Conservation (phyloP, 2,888 invertebrate genomes). For the Pinctada fucata region DNA sequence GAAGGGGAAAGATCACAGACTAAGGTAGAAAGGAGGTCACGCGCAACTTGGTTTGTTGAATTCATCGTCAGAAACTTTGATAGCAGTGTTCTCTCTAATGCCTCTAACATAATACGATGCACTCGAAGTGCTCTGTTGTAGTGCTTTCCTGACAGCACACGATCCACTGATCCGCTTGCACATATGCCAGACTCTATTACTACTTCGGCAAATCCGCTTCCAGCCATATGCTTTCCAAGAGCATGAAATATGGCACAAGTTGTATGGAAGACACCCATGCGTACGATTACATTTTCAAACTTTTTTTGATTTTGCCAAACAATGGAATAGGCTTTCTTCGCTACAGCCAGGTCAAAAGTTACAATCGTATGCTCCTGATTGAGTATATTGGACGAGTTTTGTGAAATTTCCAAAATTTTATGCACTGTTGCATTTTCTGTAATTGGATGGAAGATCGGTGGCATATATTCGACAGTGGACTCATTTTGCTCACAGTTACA, state of each 20-base stretch:
- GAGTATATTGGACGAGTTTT: neutral
- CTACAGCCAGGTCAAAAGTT: conserved; percentile 23
- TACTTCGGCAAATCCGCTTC: conserved; percentile 32
- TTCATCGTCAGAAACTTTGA: too few species aligned
- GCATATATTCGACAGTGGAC: conserved; percentile 19
- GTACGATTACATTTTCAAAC: conserved; percentile 2
- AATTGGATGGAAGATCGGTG: conserved; percentile 16
- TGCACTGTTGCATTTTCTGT: conserved; percentile 8
- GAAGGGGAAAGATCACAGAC: too few species aligned
- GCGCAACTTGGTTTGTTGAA: too few species aligned
- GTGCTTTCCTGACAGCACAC: conserved; percentile 32
- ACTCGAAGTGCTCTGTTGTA: conserved; percentile 42
- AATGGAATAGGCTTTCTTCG: conserved; percentile 19
- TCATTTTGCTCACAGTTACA: neutral
- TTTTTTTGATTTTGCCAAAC: conserved; percentile 9
- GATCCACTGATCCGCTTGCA: conserved; percentile 29
- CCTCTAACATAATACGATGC: conserved; percentile 41
- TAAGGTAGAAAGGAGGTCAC: too few species aligned
- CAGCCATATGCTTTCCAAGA: conserved; percentile 29
- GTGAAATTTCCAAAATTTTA: neutral
- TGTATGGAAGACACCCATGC: conserved; percentile 39
- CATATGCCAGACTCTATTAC: conserved; percentile 26
- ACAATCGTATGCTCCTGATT: conserved; percentile 6
- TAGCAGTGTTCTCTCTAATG: conserved; percentile 8
- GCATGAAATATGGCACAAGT: conserved; percentile 17